Evolutionary conservation across 2,113 vertebrate species (phyloP).

Genomic region (Spea bombifrons): DNA sequence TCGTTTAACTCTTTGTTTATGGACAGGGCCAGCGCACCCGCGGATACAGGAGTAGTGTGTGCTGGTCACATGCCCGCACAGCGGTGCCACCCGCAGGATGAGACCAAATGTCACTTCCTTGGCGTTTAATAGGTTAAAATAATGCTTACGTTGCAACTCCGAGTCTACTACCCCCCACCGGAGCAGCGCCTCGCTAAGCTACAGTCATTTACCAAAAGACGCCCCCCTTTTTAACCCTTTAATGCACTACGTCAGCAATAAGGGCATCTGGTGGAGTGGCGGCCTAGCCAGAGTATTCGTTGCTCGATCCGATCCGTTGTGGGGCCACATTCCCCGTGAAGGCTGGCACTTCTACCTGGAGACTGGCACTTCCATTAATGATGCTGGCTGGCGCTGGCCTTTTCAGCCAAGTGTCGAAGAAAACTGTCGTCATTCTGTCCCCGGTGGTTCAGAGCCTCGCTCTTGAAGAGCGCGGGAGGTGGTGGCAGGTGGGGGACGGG

Average conservation of each 20-base stretch:
- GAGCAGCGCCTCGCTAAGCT: constrained; percentile 17
- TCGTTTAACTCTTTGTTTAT: constrained; percentile 19
- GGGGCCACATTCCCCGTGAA: not conserved
- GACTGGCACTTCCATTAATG: constrained; percentile 65
- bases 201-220: constrained; percentile 3
- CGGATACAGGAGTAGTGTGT: constrained; percentile 5
- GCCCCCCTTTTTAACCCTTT: constrained; percentile 12
- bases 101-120: not conserved
- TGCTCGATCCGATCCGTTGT: not conserved
- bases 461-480: constrained; percentile 92
- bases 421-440: constrained; percentile 85
- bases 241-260: constrained; percentile 1
- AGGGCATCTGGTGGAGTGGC: constrained; percentile 18
- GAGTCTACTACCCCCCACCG: constrained; percentile 1
- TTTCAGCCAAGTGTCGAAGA: constrained; percentile 87
- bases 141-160: constrained; percentile 24
- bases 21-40: not conserved
- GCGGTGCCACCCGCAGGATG: constrained; percentile 16
- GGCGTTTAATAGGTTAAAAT: constrained; percentile 26
- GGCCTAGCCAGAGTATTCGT: constrained; percentile 17
- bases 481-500: constrained; percentile 83
- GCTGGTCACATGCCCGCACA: not conserved
- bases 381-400: constrained; percentile 77
- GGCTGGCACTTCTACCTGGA: constrained; percentile 27
- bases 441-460: constrained; percentile 89